These are phyloP conservation scores for Hycleus cichorii DNA, from an alignment of 1,140 invertebrate species.

Conservation along the genomic window DNA sequence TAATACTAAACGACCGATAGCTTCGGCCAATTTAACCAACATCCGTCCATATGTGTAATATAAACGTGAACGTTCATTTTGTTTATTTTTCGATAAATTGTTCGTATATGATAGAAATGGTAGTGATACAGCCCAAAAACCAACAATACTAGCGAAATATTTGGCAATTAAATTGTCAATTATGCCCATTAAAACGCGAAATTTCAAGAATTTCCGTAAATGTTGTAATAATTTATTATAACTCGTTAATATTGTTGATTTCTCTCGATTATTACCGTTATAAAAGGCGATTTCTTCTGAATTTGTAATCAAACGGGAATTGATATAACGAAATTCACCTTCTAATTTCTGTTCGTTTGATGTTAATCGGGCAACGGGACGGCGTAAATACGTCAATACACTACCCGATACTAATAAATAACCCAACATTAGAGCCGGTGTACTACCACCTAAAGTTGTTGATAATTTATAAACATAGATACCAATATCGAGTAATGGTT, in stretches of 20 bases:
- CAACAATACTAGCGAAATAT: constrained; percentile 91
- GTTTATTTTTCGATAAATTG: constrained; percentile 47
- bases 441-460: constrained; percentile 70
- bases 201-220: constrained; percentile 82
- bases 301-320: constrained; percentile 92
- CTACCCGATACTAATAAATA: constrained; percentile 81
- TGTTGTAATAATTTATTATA: constrained; percentile 87
- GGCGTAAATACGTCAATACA: constrained; percentile 69
- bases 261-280: constrained; percentile 84
- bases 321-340: constrained; percentile 95
- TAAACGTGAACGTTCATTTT: constrained; percentile 53
- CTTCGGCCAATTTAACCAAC: constrained; percentile 94
- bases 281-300: constrained; percentile 98
- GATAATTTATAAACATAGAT: constrained; percentile 91
- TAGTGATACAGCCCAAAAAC: constrained; percentile 90
- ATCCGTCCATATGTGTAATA: constrained; percentile 97
- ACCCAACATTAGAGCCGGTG: constrained; percentile 75
- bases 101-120: constrained; percentile 80
- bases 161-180: constrained; percentile 95
- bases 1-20: constrained; percentile 87
- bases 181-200: constrained; percentile 88
- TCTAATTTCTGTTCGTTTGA: constrained; percentile 93
- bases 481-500: constrained; percentile 89
- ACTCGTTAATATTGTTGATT: constrained; percentile 76
- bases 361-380: constrained; percentile 82